A percentile compares a stretch with the other conserved stretches of the same genome.
phyloP scores from a whole-genome alignment of 2,888 invertebrate species.

The Pyrrhosoma nymphula region DNA sequence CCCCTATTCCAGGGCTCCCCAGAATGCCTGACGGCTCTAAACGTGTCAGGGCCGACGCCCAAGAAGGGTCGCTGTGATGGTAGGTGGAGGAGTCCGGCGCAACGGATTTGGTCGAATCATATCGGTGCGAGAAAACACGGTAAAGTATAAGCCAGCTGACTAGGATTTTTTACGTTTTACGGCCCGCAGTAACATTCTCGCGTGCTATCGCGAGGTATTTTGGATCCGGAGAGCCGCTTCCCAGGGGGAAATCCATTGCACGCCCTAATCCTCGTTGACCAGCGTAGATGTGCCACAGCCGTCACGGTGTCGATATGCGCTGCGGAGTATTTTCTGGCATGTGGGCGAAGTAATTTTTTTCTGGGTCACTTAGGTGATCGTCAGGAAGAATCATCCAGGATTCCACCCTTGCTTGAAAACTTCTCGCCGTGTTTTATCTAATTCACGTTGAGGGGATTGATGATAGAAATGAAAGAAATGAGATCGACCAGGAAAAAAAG shows the following conservation, averaged over 20 bases:
- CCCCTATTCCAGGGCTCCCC: too few relatives aligned
- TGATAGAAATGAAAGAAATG: too few relatives aligned
- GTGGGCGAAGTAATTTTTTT: too few relatives aligned
- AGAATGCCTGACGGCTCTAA: background rate
- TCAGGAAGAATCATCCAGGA: too few relatives aligned
- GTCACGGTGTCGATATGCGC: too few relatives aligned
- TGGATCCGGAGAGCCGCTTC: background rate
- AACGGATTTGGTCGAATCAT: slow-evolving; percentile 3
- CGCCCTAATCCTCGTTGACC: background rate
- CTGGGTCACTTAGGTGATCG: too few relatives aligned
- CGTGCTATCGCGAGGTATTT: background rate
- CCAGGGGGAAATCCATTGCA: background rate
- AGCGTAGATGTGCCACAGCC: background rate
- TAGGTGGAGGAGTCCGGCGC: background rate
- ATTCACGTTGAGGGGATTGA: too few relatives aligned
- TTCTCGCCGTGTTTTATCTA: too few relatives aligned
- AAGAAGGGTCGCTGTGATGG: background rate
- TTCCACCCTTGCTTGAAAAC: too few relatives aligned
- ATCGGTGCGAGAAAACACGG: background rate
- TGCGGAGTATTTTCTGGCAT: too few relatives aligned
- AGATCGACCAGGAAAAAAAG: too few relatives aligned
- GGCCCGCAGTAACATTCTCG: background rate
- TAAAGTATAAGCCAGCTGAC: background rate
- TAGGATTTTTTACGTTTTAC: background rate
- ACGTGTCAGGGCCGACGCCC: background rate